Evolutionary conservation across 2,888 invertebrate species (phyloP).

Genomic region (Diploptera punctata): DNA sequence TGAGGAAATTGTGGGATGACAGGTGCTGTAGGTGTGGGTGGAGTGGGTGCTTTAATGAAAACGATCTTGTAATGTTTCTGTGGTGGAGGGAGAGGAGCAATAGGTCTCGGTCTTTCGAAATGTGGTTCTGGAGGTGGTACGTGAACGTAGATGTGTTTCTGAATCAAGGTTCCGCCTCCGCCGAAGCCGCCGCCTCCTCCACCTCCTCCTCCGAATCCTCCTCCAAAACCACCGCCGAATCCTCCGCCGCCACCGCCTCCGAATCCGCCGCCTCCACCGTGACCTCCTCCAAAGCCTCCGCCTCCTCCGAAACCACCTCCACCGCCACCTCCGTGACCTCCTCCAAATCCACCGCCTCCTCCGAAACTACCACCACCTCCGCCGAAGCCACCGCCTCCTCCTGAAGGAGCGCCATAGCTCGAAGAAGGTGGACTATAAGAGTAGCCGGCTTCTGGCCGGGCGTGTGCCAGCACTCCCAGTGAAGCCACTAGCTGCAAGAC

Average conservation of each 20-base stretch:
- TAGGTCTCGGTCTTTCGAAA: slow-evolving; percentile 70
- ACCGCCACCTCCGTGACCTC: slow-evolving; percentile 39
- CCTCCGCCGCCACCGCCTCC: slow-evolving; percentile 36
- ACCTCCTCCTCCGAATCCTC: slow-evolving; percentile 27
- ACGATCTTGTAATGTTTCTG: slow-evolving; percentile 93
- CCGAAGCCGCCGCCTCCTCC: slow-evolving; percentile 27
- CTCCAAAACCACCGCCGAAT: slow-evolving; percentile 35
- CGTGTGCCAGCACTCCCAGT: slow-evolving; percentile 46
- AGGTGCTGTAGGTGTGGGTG: slow-evolving; percentile 82
- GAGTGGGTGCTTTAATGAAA: slow-evolving; percentile 90
- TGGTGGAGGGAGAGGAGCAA: slow-evolving; percentile 70
- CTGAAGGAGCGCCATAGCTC: slow-evolving; percentile 45
- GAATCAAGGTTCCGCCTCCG: slow-evolving; percentile 63
- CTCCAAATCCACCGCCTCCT: slow-evolving; percentile 22
- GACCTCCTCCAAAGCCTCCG: slow-evolving; percentile 44
- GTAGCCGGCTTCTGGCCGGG: slow-evolving; percentile 44
- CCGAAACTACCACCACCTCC: slow-evolving; percentile 48
- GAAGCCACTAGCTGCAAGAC: slow-evolving; percentile 47
- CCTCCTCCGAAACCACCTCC: slow-evolving; percentile 48
- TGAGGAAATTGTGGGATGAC: slow-evolving; percentile 80
- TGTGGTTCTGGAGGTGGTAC: slow-evolving; percentile 87
- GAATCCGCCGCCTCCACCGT: slow-evolving; percentile 43
- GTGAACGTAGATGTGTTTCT: slow-evolving; percentile 89
- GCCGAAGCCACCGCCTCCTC: slow-evolving; percentile 47
- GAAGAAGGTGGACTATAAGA: slow-evolving; percentile 40